Evolutionary conservation across 1,140 invertebrate species (phyloP).

Genomic region (Drosophila santomea): DNA sequence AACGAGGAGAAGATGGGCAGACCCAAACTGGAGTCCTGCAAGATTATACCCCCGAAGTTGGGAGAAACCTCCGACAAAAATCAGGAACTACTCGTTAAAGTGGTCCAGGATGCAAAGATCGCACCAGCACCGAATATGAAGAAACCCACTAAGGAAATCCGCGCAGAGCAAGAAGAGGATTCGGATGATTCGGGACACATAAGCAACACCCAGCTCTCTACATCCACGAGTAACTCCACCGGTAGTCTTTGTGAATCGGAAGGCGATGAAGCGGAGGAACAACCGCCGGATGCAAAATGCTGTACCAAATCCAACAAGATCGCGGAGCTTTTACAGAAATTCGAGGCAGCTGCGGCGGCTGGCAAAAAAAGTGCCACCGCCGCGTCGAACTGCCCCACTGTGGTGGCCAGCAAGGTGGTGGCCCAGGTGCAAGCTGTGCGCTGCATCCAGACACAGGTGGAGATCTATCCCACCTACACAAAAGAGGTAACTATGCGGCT

Average conservation of each 20-base stretch:
- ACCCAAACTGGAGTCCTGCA: conserved; percentile 77
- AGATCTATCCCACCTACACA: conserved; percentile 80
- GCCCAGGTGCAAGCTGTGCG: conserved; percentile 76
- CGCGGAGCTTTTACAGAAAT: conserved; percentile 69
- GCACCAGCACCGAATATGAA: conserved; percentile 19
- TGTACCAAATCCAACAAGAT: conserved; percentile 62
- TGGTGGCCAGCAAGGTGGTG: conserved; percentile 57
- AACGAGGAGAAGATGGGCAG: conserved; percentile 72
- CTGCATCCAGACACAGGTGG: conserved; percentile 79
- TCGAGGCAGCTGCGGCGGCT: conserved; percentile 52
- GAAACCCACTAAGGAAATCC: conserved; percentile 28
- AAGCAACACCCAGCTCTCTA: conserved; percentile 86
- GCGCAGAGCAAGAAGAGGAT: conserved; percentile 76
- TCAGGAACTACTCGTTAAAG: conserved; percentile 74
- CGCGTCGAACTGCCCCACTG: background rate
- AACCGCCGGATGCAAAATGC: conserved; percentile 6
- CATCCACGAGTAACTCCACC: conserved; percentile 62
- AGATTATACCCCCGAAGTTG: conserved; percentile 79
- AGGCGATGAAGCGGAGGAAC: conserved; percentile 36
- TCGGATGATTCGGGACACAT: conserved; percentile 92
- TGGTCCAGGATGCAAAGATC: conserved; percentile 51
- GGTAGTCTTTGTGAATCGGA: conserved; percentile 73
- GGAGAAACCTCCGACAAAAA: conserved; percentile 79
- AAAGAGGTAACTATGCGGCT: conserved; percentile 84
- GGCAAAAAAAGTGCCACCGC: conserved; percentile 11